Percentiles rank a stretch among this genome's conserved stretches.
These are phyloP conservation scores for Drosophila santomea DNA, from an alignment of 1,140 invertebrate species.

Conservation along the genomic window DNA sequence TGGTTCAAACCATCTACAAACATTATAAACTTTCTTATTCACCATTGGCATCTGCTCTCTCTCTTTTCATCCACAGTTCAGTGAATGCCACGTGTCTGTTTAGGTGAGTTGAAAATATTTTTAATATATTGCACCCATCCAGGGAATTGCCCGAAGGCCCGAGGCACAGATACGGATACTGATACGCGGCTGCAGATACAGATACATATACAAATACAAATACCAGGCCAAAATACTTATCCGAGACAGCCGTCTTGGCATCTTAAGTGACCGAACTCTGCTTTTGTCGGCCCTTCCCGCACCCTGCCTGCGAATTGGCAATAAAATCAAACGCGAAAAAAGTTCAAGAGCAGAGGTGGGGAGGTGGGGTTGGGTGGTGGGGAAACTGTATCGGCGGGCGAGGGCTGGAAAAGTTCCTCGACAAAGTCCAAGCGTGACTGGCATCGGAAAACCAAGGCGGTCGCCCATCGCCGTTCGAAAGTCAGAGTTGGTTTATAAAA, in stretches of 20 bases:
- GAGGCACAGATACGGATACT: slow-evolving; percentile 2
- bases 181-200: slow-evolving; percentile 10
- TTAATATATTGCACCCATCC: slow-evolving; percentile 30
- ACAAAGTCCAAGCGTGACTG: slow-evolving; percentile 77
- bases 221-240: slow-evolving; percentile 48
- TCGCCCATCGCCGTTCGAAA: slow-evolving; percentile 7
- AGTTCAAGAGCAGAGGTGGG: slow-evolving; percentile 56
- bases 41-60: not conserved
- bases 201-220: slow-evolving; percentile 1
- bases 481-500: slow-evolving; percentile 76
- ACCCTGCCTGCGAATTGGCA: slow-evolving; percentile 55
- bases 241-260: slow-evolving; percentile 62
- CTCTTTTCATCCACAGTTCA: slow-evolving; percentile 20
- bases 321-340: slow-evolving; percentile 82
- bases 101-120: slow-evolving; percentile 53
- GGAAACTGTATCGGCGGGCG: not conserved
- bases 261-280: slow-evolving; percentile 48
- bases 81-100: slow-evolving; percentile 20
- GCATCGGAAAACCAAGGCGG: slow-evolving; percentile 60
- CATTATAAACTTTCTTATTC: slow-evolving; percentile 7
- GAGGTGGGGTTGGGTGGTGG: not conserved
- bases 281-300: not conserved
- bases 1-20: not conserved
- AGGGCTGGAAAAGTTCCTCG: slow-evolving; percentile 61
- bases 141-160: slow-evolving; percentile 3